Evolutionary conservation across 2,113 vertebrate genomes (phyloP).

Genomic region (Ariopsis seemanni): DNA sequence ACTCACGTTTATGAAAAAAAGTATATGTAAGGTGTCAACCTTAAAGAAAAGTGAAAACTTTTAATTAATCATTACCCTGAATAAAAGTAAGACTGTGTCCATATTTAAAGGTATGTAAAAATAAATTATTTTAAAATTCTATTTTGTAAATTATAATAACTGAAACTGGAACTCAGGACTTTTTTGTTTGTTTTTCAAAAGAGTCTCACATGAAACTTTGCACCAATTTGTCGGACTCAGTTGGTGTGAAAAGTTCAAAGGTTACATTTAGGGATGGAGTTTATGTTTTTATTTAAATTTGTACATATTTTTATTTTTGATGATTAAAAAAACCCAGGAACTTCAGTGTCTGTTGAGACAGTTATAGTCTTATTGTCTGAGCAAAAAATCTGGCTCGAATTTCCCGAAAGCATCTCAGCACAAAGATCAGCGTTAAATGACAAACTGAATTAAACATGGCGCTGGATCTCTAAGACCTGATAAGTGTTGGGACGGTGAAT

Average conservation of each 20-base stretch:
- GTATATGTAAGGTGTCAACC: not conserved
- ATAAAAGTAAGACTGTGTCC: not conserved
- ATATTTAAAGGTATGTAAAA: not conserved
- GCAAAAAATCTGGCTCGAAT: not conserved
- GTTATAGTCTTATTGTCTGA: not conserved
- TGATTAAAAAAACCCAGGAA: too few relatives aligned
- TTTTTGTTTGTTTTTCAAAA: too few relatives aligned
- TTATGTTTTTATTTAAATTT: not conserved
- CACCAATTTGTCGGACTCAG: not conserved
- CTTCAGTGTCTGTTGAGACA: not conserved
- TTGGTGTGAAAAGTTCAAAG: not conserved
- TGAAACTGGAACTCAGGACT: not conserved
- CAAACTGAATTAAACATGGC: too few relatives aligned
- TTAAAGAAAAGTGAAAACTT: not conserved
- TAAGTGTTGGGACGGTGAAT: too few relatives aligned
- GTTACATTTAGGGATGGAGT: not conserved
- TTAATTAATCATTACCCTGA: not conserved
- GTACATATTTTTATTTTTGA: not conserved
- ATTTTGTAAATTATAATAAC: not conserved
- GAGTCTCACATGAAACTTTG: not conserved
- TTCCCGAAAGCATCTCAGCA: not conserved
- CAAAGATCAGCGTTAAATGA: not conserved
- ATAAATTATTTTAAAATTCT: too few relatives aligned
- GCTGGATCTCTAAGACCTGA: too few relatives aligned
- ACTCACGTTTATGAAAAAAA: too few relatives aligned